Percentiles rank a stretch among this genome's conserved stretches.
These are phyloP conservation scores for Dryadula phaetusa DNA, from an alignment of 2,888 invertebrate genomes.

Conservation along the genomic window DNA sequence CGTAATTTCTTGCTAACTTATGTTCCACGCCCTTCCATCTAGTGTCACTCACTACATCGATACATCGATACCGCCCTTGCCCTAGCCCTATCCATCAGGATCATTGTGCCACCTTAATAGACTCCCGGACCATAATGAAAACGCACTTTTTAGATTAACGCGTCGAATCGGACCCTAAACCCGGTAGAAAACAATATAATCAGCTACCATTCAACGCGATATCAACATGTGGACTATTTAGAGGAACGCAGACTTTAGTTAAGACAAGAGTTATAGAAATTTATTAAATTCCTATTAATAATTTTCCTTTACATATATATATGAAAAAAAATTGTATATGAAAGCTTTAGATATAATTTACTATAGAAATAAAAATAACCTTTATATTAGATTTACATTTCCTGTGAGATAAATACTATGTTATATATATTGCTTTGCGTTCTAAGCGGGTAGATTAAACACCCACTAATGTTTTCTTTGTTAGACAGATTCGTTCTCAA, in stretches of 20 bases:
- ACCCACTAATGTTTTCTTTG: no score
- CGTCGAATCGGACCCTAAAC: constrained; percentile 73
- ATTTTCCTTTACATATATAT: no score
- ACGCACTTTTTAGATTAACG: constrained; percentile 80
- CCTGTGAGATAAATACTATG: no score
- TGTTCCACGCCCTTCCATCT: not conserved
- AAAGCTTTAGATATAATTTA: no score
- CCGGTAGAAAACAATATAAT: constrained; percentile 80
- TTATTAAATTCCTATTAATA: no score
- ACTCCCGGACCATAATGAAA: constrained; percentile 70
- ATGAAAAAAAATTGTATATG: no score
- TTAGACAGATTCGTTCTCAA: no score
- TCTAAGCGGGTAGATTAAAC: no score
- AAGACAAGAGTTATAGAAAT: not conserved
- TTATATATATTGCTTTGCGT: no score
- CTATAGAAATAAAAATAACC: no score
- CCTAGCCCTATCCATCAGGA: constrained; percentile 59
- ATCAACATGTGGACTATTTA: constrained; percentile 45
- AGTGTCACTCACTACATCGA: constrained; percentile 13
- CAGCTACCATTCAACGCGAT: constrained; percentile 72
- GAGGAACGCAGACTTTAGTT: constrained; percentile 20
- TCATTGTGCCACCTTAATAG: constrained; percentile 70
- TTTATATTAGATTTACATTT: no score
- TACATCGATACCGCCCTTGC: constrained; percentile 23
- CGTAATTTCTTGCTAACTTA: not conserved